Percentiles rank a stretch among this genome's conserved stretches.
phyloP scores from a whole-genome alignment of 2,888 invertebrate species.

The Diarsia dahlii region DNA sequence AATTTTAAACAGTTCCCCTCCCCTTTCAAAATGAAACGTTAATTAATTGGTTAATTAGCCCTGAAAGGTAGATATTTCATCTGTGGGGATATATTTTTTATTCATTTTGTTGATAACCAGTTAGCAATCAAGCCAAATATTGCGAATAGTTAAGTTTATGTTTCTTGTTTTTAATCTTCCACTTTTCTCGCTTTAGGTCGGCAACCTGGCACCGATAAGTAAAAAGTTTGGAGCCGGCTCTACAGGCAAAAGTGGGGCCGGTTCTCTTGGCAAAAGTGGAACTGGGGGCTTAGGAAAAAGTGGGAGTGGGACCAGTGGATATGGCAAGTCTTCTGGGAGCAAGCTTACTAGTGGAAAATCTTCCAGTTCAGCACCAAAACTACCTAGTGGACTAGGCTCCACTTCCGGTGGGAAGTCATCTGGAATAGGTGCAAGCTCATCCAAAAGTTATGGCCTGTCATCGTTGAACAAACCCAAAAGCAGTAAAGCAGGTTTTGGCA shows the following conservation, averaged over 20 bases:
- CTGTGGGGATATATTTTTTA: too few relatives aligned
- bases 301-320: slow-evolving; percentile 36
- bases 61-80: neutral
- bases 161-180: neutral
- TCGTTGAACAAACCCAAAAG: slow-evolving; percentile 73
- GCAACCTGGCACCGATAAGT: slow-evolving; percentile 79
- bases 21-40: neutral
- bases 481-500: slow-evolving; percentile 80
- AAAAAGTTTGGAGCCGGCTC: slow-evolving; percentile 77
- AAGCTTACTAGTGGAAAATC: slow-evolving; percentile 54
- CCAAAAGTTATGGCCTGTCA: slow-evolving; percentile 72
- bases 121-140: neutral
- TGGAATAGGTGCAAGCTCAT: slow-evolving; percentile 63
- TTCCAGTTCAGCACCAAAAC: slow-evolving; percentile 50
- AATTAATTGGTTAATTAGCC: too few relatives aligned
- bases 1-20: neutral
- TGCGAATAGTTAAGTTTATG: neutral
- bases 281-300: slow-evolving; percentile 54
- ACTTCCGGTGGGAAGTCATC: slow-evolving; percentile 58
- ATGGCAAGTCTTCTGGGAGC: slow-evolving; percentile 54
- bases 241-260: slow-evolving; percentile 77
- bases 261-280: slow-evolving; percentile 65
- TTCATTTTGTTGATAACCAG: too few relatives aligned
- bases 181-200: slow-evolving; percentile 46
- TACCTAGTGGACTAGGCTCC: slow-evolving; percentile 55